Conservation (phyloP, 64 coral and sea anemone species). For the Dendronephthya gigantea region DNA sequence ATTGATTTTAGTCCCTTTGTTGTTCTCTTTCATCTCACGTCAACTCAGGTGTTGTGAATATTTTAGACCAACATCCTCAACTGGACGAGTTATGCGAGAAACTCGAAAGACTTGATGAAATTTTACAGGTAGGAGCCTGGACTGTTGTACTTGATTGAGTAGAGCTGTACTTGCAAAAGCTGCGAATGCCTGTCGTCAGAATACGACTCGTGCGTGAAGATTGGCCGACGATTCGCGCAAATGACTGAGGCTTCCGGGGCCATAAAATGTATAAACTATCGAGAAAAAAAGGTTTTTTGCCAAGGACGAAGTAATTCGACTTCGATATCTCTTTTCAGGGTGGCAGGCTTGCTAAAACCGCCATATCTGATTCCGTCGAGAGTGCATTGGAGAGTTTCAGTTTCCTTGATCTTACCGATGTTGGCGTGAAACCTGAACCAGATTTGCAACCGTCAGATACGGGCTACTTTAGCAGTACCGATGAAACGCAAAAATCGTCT, state of each 20-base stretch:
- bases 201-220: too few relatives aligned
- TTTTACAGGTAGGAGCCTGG: neutral
- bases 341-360: neutral
- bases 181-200: too few relatives aligned
- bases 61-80: slow-evolving; percentile 15
- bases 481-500: neutral
- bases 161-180: too few relatives aligned
- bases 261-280: too few relatives aligned
- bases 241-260: too few relatives aligned
- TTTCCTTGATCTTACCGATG: neutral
- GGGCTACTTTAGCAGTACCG: neutral
- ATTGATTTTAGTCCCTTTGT: neutral
- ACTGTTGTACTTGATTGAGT: neutral
- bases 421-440: neutral
- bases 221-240: too few relatives aligned
- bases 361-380: neutral
- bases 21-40: too few relatives aligned
- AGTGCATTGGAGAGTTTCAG: slow-evolving; percentile 18
- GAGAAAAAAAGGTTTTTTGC: too few relatives aligned
- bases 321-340: neutral
- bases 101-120: neutral
- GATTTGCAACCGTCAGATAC: neutral
- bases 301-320: too few relatives aligned
- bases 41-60: neutral
- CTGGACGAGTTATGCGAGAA: neutral